Evolutionary conservation across 2,797 vertebrate species (phyloP).

Genomic region (Allobates femoralis): DNA sequence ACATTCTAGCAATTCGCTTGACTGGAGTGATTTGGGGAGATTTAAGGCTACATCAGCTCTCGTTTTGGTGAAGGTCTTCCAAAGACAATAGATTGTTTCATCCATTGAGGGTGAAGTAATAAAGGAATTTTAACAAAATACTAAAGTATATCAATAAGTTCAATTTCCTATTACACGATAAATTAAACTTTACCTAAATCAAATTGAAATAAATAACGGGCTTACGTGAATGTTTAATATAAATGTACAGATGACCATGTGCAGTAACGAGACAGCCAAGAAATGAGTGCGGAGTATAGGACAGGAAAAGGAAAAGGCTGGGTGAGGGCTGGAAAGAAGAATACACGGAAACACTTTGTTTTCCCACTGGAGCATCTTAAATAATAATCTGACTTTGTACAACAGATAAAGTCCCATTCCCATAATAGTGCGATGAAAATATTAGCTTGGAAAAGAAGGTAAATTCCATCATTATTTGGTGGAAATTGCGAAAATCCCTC

Average conservation of each 20-base stretch:
- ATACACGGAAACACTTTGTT: constrained; percentile 41
- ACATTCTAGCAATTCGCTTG: too few relatives aligned
- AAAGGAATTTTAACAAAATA: too few relatives aligned
- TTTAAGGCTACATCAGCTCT: too few relatives aligned
- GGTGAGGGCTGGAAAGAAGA: constrained; percentile 36
- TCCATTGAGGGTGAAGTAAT: too few relatives aligned
- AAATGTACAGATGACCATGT: neutral
- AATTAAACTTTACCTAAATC: too few relatives aligned
- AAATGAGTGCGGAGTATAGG: constrained; percentile 5
- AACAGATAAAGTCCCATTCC: neutral
- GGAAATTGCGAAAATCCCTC: neutral
- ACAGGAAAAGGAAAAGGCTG: constrained; percentile 48
- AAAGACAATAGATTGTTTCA: too few relatives aligned
- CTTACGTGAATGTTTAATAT: neutral
- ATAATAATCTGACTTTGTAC: neutral
- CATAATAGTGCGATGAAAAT: neutral
- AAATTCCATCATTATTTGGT: too few relatives aligned
- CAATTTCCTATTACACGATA: too few relatives aligned
- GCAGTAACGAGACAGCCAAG: neutral
- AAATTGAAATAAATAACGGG: too few relatives aligned
- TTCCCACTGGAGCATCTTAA: constrained; percentile 44
- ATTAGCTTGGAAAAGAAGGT: neutral
- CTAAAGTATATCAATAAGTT: too few relatives aligned
- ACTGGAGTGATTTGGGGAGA: too few relatives aligned
- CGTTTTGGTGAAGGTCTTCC: too few relatives aligned